Evolutionary conservation across 2,113 vertebrate genomes (phyloP).

Genomic region (Melierax canorus): DNA sequence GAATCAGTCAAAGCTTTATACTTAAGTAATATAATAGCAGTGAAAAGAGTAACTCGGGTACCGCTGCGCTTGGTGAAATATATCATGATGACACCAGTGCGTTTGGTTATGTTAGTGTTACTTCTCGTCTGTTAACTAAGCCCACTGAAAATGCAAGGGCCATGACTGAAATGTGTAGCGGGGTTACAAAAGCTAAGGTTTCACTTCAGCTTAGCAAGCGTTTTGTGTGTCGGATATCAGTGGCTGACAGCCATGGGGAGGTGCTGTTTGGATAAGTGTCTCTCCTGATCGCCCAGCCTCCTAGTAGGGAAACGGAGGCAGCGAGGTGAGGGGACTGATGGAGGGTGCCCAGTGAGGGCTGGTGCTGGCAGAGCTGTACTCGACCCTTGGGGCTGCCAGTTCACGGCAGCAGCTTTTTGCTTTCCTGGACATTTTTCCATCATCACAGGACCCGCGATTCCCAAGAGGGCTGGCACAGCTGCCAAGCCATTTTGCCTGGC

Average conservation of each 20-base stretch:
- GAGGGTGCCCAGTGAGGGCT: neutral
- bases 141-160: neutral
- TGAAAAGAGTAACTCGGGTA: neutral
- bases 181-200: neutral
- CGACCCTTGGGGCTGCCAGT: neutral
- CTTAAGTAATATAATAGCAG: neutral
- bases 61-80: neutral
- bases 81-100: fast-evolving
- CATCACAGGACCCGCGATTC: fast-evolving
- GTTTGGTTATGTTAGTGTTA: neutral
- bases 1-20: neutral
- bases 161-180: fast-evolving
- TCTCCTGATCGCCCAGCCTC: fast-evolving
- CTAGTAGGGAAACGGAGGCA: fast-evolving
- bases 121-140: neutral
- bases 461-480: neutral
- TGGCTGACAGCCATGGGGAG: no score
- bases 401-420: neutral
- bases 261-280: neutral
- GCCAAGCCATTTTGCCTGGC: neutral
- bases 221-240: neutral
- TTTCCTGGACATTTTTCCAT: neutral
- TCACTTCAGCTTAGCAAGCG: fast-evolving
- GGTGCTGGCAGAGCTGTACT: neutral
- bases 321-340: neutral